These are phyloP conservation scores for Pecten maximus DNA, from an alignment of 2,888 invertebrate species.

Conservation along the genomic window DNA sequence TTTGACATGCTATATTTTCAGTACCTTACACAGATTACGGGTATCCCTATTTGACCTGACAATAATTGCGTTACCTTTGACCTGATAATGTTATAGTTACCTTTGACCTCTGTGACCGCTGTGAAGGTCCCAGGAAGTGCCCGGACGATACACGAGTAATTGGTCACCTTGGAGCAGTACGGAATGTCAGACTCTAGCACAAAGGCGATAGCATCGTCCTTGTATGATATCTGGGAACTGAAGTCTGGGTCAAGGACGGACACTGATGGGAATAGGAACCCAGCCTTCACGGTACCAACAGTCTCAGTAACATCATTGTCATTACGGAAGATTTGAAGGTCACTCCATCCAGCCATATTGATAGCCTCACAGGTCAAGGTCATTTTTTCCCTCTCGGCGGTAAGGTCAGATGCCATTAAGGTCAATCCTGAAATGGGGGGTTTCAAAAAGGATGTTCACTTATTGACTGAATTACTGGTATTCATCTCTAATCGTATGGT, in stretches of 20 bases:
- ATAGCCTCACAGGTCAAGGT: constrained; percentile 44
- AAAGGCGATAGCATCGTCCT: constrained; percentile 44
- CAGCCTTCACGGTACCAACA: constrained; percentile 40
- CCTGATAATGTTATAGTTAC: constrained; percentile 36
- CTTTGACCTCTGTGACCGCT: constrained; percentile 43
- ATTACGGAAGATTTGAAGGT: constrained; percentile 44
- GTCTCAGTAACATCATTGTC: constrained; percentile 5
- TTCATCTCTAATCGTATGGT: too few species aligned
- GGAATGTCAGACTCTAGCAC: constrained; percentile 40
- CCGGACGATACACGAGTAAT: constrained; percentile 46
- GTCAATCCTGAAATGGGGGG: background rate
- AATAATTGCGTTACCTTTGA: too few species aligned
- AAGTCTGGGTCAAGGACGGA: constrained; percentile 42
- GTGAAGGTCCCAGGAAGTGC: constrained; percentile 3
- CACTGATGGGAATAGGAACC: constrained; percentile 47
- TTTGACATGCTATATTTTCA: too few species aligned
- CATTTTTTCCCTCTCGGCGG: background rate
- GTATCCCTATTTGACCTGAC: too few species aligned
- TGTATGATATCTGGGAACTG: constrained; percentile 47
- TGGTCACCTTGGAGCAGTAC: constrained; percentile 44
- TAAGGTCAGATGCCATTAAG: background rate
- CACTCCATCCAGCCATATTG: constrained; percentile 43
- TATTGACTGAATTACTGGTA: too few species aligned
- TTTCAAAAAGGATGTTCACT: too few species aligned
- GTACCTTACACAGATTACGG: too few species aligned